Base-by-base conservation (phyloP, 35 echinoderm and acorn worm species). In the Apostichopus parvimensis region DNA sequence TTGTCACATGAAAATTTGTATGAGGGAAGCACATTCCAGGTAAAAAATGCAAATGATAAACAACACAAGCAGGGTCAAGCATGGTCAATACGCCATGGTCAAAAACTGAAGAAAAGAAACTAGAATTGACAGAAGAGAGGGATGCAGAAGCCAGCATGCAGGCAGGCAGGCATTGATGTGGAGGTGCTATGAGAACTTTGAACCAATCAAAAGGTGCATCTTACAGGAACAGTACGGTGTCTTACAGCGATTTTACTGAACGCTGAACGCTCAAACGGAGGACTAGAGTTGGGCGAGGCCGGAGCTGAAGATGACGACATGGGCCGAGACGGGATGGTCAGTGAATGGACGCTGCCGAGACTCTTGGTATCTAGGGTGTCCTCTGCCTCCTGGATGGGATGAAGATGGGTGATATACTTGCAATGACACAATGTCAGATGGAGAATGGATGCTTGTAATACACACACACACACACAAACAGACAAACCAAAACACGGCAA, bases 221-320 rank as follows among this genome's bases (percentile, higher is more conserved):
- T 88, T 88, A 72, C 62, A 72, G 24, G 28, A 20, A 88, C 34
- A 53, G 7, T n/a, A 88, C 68, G 86, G 7, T 88, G 86, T 52
- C 86, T 88, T 88, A 88, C 86, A 73, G 86, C 86, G 72, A 88
- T 73, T 88, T 88, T 88, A 73, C 13, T 72, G 86, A 88, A 88
- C 15, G 86, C 86, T 18, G 60, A 34, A 11, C 86, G 86, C 25
- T 88, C 86, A 68, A 88, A 73, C 62, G 25, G 60, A 12, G 86
- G 86, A 34, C 86, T 88, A 6, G 86, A 88, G 62, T 18, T 88
- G 9, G 86, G 86, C 24, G 86, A 88, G 1, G 62, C 64, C 23
- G 86, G 86, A 18, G 86, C 86, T 2, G 86, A 88, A 1, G 66
- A 72, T 75, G 64, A 68, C 8, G 64, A 72, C 23, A 72, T 52